phyloP scores from a whole-genome alignment of 2,113 vertebrate genomes.

The Pygathrix nemaeus region DNA sequence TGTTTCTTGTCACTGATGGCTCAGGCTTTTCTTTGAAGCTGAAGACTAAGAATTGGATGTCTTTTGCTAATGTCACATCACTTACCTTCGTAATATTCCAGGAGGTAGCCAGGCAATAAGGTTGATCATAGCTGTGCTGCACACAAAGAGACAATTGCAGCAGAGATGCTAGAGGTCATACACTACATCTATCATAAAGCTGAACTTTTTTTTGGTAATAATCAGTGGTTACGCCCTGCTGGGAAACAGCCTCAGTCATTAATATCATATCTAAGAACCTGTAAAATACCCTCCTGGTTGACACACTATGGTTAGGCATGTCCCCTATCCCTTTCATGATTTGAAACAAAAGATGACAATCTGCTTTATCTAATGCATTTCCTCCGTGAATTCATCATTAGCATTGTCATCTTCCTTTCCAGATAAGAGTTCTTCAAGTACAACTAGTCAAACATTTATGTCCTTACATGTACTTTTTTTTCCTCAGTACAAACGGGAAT shows the following conservation, averaged over 20 bases:
- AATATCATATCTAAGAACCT: neutral
- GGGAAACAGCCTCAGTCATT: neutral
- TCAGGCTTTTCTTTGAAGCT: neutral
- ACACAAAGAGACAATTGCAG: neutral
- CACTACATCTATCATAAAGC: neutral
- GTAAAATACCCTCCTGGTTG: constrained; percentile 29
- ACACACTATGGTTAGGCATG: neutral
- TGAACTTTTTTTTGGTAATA: neutral
- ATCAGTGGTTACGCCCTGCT: constrained; percentile 16
- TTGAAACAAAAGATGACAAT: constrained; percentile 63
- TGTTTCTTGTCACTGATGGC: neutral
- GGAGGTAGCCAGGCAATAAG: neutral
- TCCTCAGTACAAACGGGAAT: neutral
- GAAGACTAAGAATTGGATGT: neutral
- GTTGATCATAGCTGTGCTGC: neutral
- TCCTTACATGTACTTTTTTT: neutral
- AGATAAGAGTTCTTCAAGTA: constrained; percentile 52
- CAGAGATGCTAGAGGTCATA: neutral
- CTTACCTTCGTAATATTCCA: neutral
- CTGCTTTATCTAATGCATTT: constrained; percentile 47
- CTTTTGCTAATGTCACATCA: neutral
- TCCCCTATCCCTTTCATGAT: neutral
- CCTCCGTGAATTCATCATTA: constrained; percentile 37
- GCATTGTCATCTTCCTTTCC: constrained; percentile 55
- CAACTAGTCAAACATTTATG: neutral